These are phyloP conservation scores for Eulimnadia texana DNA, from an alignment of 1,140 invertebrate genomes.

Conservation along the genomic window DNA sequence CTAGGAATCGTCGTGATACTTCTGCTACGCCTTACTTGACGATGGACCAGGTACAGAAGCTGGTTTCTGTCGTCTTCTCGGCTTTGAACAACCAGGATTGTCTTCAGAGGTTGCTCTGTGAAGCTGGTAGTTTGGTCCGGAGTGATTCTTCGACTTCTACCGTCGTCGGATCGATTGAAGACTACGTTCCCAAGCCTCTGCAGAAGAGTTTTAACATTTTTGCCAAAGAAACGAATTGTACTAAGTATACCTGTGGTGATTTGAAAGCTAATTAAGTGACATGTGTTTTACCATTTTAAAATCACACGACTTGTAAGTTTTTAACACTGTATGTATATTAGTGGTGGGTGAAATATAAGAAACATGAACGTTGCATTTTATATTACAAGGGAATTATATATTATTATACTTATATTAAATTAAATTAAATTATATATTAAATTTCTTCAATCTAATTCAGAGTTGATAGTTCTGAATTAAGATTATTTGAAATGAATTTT, in stretches of 20 bases:
- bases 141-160: not conserved
- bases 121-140: not conserved
- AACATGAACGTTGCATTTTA: too few relatives aligned
- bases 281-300: not conserved
- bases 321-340: too few relatives aligned
- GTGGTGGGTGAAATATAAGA: too few relatives aligned
- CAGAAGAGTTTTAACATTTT: constrained; percentile 9
- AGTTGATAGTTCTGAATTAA: too few relatives aligned
- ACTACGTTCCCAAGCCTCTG: constrained; percentile 5
- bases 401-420: too few relatives aligned
- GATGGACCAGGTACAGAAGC: not conserved
- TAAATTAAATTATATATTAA: too few relatives aligned
- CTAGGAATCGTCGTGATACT: not conserved
- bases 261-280: not conserved
- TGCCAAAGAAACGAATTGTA: constrained; percentile 1
- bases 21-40: constrained; percentile 4
- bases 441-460: too few relatives aligned
- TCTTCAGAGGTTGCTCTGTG: constrained; percentile 9
- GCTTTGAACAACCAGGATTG: constrained; percentile 11
- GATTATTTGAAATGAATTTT: too few relatives aligned
- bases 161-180: not conserved
- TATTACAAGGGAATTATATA: too few relatives aligned
- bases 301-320: not conserved
- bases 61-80: constrained; percentile 1
- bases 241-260: not conserved